Base-by-base conservation (phyloP, 64 coral and sea anemone species). In the Acropora yongei region DNA sequence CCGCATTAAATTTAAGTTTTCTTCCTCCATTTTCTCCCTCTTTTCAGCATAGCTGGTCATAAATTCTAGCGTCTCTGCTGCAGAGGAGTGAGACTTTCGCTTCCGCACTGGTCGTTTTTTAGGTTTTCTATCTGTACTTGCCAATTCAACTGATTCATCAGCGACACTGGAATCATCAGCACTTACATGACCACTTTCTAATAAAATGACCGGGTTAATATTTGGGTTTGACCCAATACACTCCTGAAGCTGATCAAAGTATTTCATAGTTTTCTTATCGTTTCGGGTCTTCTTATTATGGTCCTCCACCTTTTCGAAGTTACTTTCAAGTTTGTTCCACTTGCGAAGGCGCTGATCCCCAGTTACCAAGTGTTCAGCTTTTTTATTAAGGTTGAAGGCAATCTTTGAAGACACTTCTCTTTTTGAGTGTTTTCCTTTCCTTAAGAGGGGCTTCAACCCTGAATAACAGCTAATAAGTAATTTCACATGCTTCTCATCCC, bases 241-340 rank as follows among this genome's bases (percentile, higher is more conserved):
- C 12, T 12, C 75, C 43, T 49, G 17, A 51, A 90, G 47, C 41
- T 90, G 60, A 45, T 88, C 69, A 72, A 17, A 69, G 39, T 48
- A 88, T 45, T 88, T 88, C 86, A 67, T 73, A 47, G 65, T 75
- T 88, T 88, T 80, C 45, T 81, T 90, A 10, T 90, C 30, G 41
- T 80, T 91, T 41, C 79, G 68, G 57, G 89, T 83, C 49, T 40
- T 67, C 16, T 76, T 83, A 48, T 91, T 76, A 46, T 91, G 78
- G 49, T 91, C 89, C 49, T 91, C 89, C 8, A 91, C 72, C 65
- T 91, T 53, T 83, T 91, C 83, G 6, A 18, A 57, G n/a, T 66
- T 91, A 51, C 10, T 41, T 16, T 74, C 89, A 42, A 83, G 78
- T 75, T 91, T 83, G 48, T 44, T 47, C 89, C 78, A 90, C 55